These are phyloP conservation scores for Acrobasis suavella DNA, from an alignment of 2,888 invertebrate species.

Conservation along the genomic window DNA sequence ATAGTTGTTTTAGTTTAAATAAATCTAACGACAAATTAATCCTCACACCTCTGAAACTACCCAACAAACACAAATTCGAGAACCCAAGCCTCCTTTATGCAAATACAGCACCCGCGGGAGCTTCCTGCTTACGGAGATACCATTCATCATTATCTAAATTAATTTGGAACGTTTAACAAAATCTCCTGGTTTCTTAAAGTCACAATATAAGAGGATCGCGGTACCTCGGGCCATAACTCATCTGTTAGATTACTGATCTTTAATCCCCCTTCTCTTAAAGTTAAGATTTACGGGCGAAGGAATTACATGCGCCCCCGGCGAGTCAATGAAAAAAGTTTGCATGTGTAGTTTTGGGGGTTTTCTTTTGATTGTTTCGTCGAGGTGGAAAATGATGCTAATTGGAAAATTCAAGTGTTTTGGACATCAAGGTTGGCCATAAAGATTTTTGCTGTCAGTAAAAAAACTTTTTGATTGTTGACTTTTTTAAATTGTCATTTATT, in stretches of 20 bases:
- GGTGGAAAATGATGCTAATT: neutral
- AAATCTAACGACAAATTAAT: constrained; percentile 20
- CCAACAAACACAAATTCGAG: constrained; percentile 30
- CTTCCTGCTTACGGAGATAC: constrained; percentile 65
- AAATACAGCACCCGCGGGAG: constrained; percentile 60
- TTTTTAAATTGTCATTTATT: no score
- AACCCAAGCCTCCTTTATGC: constrained; percentile 61
- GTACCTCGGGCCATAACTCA: constrained; percentile 84
- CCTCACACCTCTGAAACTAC: constrained; percentile 38
- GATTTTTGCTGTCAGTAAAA: no score
- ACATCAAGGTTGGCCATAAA: no score
- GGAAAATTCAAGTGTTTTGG: no score
- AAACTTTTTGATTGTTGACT: no score
- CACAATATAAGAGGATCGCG: constrained; percentile 79
- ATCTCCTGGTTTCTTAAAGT: constrained; percentile 82
- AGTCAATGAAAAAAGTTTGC: constrained; percentile 76
- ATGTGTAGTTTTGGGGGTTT: constrained; percentile 34
- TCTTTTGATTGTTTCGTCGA: neutral
- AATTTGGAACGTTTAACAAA: constrained; percentile 81
- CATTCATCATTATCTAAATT: constrained; percentile 83
- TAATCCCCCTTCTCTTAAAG: constrained; percentile 88
- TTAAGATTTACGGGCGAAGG: constrained; percentile 87
- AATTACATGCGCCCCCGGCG: constrained; percentile 82
- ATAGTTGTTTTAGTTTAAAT: neutral
- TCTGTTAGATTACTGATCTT: constrained; percentile 89